phyloP scores from a whole-genome alignment of 2,797 vertebrate genomes.

The Paramormyrops hopkinsi region DNA sequence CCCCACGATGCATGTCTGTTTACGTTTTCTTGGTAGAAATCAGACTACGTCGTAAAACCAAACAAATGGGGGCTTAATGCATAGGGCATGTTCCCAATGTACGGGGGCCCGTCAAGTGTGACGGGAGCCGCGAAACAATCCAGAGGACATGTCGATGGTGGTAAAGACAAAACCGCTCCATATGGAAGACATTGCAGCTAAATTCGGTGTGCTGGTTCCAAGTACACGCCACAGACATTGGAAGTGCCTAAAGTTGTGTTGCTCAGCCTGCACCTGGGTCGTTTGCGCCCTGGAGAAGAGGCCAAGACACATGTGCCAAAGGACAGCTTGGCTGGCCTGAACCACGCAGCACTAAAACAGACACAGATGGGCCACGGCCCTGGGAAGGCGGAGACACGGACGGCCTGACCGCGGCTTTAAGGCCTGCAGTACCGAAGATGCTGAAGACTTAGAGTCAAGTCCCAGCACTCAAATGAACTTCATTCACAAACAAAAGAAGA shows the following conservation, averaged over 20 bases:
- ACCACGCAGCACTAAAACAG: background rate
- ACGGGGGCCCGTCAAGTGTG: constrained; percentile 23
- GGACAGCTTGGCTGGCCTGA: background rate
- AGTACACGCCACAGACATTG: background rate
- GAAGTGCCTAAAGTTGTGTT: background rate
- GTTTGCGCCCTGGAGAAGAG: background rate
- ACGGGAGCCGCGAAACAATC: constrained; percentile 29
- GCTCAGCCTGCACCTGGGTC: background rate
- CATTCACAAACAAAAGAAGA: background rate
- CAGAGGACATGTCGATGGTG: constrained; percentile 23
- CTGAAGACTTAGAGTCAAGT: background rate
- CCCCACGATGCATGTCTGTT: constrained; percentile 18
- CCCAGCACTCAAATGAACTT: background rate
- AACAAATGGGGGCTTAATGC: constrained; percentile 21
- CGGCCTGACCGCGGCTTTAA: background rate
- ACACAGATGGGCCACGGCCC: background rate
- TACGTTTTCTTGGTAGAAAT: constrained; percentile 24
- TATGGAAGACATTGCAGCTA: constrained; percentile 50
- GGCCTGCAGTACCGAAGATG: background rate
- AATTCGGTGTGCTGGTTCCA: constrained; percentile 54
- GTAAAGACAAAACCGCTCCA: constrained; percentile 39
- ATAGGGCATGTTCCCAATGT: constrained; percentile 23
- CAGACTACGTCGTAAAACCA: background rate
- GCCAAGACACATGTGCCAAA: background rate
- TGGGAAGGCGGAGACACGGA: background rate